phyloP scores from a whole-genome alignment of 2,888 invertebrate species.

The Brachycybe producta region DNA sequence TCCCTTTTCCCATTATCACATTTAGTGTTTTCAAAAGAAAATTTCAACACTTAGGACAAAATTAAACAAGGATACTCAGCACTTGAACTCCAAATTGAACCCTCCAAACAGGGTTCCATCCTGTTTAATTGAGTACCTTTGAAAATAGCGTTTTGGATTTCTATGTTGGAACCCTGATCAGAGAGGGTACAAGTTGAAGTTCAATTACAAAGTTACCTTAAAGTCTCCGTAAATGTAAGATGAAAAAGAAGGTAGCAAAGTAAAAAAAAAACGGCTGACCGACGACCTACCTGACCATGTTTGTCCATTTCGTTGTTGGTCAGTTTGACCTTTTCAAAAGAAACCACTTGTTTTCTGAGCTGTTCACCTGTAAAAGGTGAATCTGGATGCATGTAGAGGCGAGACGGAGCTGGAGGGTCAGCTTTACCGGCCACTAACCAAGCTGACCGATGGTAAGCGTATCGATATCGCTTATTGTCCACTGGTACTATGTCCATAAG shows the following conservation, averaged over 20 bases:
- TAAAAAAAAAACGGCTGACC: neutral
- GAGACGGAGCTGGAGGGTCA: conserved; percentile 85
- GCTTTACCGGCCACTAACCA: conserved; percentile 98
- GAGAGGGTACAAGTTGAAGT: too few relatives aligned
- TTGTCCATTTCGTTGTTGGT: conserved; percentile 98
- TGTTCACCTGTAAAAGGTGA: conserved; percentile 92
- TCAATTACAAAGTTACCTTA: neutral
- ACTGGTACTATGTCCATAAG: conserved; percentile 93
- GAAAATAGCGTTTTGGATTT: too few relatives aligned
- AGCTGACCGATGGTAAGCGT: conserved; percentile 95
- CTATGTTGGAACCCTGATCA: too few relatives aligned
- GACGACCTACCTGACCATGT: conserved; percentile 72
- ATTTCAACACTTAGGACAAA: too few relatives aligned
- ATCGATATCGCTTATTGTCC: conserved; percentile 83
- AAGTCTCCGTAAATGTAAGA: too few relatives aligned
- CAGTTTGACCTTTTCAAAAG: conserved; percentile 95
- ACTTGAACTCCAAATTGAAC: too few relatives aligned
- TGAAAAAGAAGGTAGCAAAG: neutral
- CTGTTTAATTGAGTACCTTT: too few relatives aligned
- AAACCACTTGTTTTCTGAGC: conserved; percentile 88
- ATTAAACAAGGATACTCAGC: too few relatives aligned
- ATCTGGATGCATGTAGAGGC: conserved; percentile 92
- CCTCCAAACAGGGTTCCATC: too few relatives aligned
- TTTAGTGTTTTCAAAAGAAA: too few relatives aligned
- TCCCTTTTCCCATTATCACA: too few relatives aligned